Evolutionary conservation across 2,797 vertebrate species (phyloP), one percentile per base, ranked within the genome.

Genomic region (Gobio occitaniae): DNA sequence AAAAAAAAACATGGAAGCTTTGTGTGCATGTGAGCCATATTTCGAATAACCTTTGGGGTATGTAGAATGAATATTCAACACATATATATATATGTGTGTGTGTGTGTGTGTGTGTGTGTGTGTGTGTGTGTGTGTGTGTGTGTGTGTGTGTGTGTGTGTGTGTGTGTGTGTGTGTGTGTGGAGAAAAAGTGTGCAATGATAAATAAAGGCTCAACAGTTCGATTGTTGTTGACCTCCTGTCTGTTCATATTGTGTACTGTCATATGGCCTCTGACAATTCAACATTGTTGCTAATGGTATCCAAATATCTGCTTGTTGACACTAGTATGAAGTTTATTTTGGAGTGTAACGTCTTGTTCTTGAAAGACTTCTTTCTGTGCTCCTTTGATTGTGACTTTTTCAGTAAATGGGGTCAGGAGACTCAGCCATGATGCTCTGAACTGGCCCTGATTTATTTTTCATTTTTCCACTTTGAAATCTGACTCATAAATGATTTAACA

Each of bases 401-500:
- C 38, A 47, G 15, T 15, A 36, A 77, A 77, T 15, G 12, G 8
- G 56, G 21, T 63, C 36, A 78, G 54, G 12, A 52, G 48, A 70
- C 36, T 69, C 50, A 56, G 25, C 12, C 75, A 17, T 44, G 54
- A 13, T 78, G 36, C n/a, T 82, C 78, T 8, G 12, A 80, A 68
- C 19, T 68, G 63, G 47, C 47, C 50, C 52, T 32, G 68, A 2
- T 25, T 72, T 48, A 72, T 82, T 48, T 71, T 48, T 66, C 25
- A 71, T 82, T 61, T 71, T 65, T 79, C 59, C 41, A 48, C 25
- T 32, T 11, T 65, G 56, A 65, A 32, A 79, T 65, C 77, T 19
- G 1, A 44, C 38, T 44, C 4, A 16, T 78, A 61, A 61, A 44
- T 15, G 15, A 69, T 81, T 54, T 25, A 29, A 56, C 50, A 82